Evolutionary conservation across 2,797 vertebrate species (phyloP).

Genomic region (Eleutherodactylus coqui): DNA sequence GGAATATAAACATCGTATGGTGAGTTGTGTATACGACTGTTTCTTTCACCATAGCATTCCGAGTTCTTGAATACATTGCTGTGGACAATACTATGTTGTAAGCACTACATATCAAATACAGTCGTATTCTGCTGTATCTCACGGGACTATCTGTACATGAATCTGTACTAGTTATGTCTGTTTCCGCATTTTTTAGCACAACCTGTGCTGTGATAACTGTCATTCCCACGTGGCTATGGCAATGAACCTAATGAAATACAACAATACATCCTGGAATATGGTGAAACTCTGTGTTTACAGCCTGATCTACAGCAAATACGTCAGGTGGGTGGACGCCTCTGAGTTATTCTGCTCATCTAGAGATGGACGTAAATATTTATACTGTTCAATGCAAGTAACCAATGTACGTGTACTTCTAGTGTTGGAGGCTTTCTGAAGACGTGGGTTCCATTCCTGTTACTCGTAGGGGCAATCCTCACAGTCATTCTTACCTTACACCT

Average conservation of each 20-base stretch:
- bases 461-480: constrained; percentile 83
- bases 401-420: constrained; percentile 72
- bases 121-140: no score
- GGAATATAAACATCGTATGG: constrained; percentile 95
- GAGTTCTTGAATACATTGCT: no score
- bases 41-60: not conserved
- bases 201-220: constrained; percentile 97
- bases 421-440: constrained; percentile 91
- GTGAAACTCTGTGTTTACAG: constrained; percentile 88
- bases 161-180: not conserved
- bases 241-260: constrained; percentile 95
- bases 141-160: not conserved
- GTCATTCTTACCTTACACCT: constrained; percentile 86
- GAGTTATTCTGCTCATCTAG: no score
- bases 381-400: not conserved
- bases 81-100: not conserved
- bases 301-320: constrained; percentile 87
- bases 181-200: constrained; percentile 80
- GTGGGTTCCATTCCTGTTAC: constrained; percentile 92
- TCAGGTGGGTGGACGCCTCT: constrained; percentile 81
- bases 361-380: not conserved
- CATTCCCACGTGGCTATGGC: constrained; percentile 98
- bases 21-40: constrained; percentile 65
- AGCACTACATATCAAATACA: not conserved
- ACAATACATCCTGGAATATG: constrained; percentile 97